A percentile compares a stretch with the other conserved stretches of the same genome.
Conservation (phyloP, 2,113 vertebrate genomes). For the Leucoraja erinaceus region DNA sequence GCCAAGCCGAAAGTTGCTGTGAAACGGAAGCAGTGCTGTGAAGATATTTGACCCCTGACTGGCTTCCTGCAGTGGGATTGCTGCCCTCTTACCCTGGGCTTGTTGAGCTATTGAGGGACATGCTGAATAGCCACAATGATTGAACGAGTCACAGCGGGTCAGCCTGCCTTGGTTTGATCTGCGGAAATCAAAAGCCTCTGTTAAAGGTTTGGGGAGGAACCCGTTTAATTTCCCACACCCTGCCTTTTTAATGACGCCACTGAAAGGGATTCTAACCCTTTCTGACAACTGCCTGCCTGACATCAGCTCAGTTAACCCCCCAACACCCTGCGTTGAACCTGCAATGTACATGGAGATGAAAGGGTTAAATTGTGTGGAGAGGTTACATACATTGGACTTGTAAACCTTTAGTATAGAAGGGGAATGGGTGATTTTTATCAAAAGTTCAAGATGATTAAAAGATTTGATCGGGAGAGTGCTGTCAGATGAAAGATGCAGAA, state of each 20-base stretch:
- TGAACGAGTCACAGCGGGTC: neutral
- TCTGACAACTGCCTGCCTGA: too few relatives aligned
- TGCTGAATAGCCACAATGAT: neutral
- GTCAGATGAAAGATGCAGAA: too few relatives aligned
- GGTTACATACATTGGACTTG: neutral
- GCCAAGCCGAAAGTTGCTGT: neutral
- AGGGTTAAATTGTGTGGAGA: neutral
- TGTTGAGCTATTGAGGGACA: neutral
- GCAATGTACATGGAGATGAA: neutral
- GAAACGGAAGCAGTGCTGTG: neutral
- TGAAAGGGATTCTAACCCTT: neutral
- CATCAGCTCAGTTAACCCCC: too few relatives aligned
- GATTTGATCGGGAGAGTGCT: neutral
- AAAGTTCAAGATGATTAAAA: neutral
- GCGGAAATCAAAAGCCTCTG: neutral
- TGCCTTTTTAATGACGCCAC: neutral
- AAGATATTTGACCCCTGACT: constrained; percentile 3
- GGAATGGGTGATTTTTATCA: neutral
- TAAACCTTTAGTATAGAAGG: neutral
- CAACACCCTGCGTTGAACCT: too few relatives aligned
- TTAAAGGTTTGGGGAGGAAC: too few relatives aligned
- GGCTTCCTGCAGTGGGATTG: neutral
- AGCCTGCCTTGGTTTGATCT: neutral
- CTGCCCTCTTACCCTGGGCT: neutral
- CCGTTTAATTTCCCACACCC: neutral